phyloP scores from a whole-genome alignment of 2,888 invertebrate species.

The Lysandra bellargus region DNA sequence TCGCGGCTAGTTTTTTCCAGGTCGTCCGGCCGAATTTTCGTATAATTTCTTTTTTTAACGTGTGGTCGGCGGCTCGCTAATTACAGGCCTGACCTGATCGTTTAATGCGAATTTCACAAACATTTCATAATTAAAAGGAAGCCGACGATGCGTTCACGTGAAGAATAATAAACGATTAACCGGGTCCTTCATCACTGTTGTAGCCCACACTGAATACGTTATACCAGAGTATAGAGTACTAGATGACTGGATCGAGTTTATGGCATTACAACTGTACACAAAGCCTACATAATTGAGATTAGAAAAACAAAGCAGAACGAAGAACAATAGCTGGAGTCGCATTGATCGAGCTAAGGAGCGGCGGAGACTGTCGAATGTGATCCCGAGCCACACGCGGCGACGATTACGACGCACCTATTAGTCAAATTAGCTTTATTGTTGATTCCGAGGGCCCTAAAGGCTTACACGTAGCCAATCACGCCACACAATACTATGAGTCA shows the following conservation, averaged over 20 bases:
- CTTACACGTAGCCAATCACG: constrained; percentile 76
- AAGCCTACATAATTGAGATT: constrained; percentile 26
- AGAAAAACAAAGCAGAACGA: constrained; percentile 49
- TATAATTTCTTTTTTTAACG: constrained; percentile 29
- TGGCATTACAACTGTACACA: neutral
- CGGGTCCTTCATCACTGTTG: constrained; percentile 40
- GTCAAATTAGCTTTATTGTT: constrained; percentile 81
- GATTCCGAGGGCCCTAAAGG: constrained; percentile 71
- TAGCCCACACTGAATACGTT: neutral
- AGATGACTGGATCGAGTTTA: neutral
- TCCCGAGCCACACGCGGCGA: constrained; percentile 78
- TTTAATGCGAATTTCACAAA: constrained; percentile 75
- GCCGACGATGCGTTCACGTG: constrained; percentile 66
- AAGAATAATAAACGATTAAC: constrained; percentile 69
- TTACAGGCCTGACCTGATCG: constrained; percentile 72
- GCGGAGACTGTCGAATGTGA: constrained; percentile 66
- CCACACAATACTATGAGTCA: constrained; percentile 77
- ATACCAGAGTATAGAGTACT: constrained; percentile 2
- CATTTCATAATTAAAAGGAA: constrained; percentile 71
- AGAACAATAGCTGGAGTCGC: constrained; percentile 71
- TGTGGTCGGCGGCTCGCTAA: constrained; percentile 71
- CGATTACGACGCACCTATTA: constrained; percentile 79
- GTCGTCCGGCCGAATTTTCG: constrained; percentile 2
- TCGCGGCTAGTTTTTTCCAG: constrained; percentile 4
- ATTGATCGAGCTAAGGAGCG: constrained; percentile 62